Base-by-base conservation (phyloP, 2,113 vertebrate genomes). In the Mugil cephalus region DNA sequence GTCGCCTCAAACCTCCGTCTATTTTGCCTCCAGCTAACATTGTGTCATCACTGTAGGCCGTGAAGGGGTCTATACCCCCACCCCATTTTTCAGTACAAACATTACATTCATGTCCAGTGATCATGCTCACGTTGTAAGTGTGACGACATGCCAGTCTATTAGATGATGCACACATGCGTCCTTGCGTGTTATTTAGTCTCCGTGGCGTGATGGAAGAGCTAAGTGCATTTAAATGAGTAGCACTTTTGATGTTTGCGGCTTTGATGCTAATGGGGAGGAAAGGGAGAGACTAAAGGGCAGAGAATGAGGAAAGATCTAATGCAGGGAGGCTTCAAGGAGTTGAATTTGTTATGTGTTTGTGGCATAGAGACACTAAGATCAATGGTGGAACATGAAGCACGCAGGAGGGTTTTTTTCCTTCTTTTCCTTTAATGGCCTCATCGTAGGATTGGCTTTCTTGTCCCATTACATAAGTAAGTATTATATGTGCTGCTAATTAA, bases 231-330 rank as follows among this genome's bases (percentile, higher is more conserved):
- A 74, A 74, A 74, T 83, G 70, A 80, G 48, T 40, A 51, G 47
- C 63, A 78, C 66, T 61, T 87, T 80, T 84, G 83, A 87, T 80
- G 81, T 87, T 36, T 58, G 66, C n/a, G 15, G 53, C 83, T 89
- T 87, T 87, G 85, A 83, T 78, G 69, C 74, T 46, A 8, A 50
- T 34, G 65, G 66, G 24, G 40, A 55, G n/a, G 50, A 36, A 66
- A 67, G 17, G 8, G 55, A 45, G 70, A 79, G 40, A 54, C 50
- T 78, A 80, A 80, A 56, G 8, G 67, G 50, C 50, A 53, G 24
- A 21, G 14, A 34, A 4, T 48, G n/a, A 56, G 51, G 63, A 63
- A 42, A 35, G 30, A 56, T 45, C 43, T 21, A 54, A 76, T 38
- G 59, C 40, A 21, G 48, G 24, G 30, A 62, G 45, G 66, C 53